Evolutionary conservation across 2,113 vertebrate species (phyloP), one percentile per base, ranked within the genome.

Genomic region (Gadus chalcogrammus): DNA sequence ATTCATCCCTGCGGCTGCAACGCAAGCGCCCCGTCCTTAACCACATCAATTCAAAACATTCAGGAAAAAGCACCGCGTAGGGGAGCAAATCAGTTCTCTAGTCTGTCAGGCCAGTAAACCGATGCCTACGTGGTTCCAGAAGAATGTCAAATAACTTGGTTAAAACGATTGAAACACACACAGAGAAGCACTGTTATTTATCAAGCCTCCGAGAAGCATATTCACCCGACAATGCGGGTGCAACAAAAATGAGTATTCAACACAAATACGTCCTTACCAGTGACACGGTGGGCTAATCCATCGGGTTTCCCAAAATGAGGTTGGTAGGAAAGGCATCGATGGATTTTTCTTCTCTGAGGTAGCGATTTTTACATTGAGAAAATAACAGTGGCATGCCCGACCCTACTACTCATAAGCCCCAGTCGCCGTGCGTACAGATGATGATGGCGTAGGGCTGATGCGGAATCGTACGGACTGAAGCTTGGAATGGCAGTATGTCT

Each of bases 391-490:
- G 82, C 83, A 84, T 72, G 75, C 70, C 69, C 78, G 81, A 83
- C 80, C 83, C 82, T 77, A 74, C 79, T 74, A 83, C 38, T 42
- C 6, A 42, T 42, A 84, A 85, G 88, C 78, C 85, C 87, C 89
- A 80, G 87, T 87, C 84, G 83, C 88, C 78, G 85, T 86, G 85
- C 84, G 83, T 90, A 88, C 88, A 82, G 88, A 91, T 84, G 89
- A 65, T 70, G 85, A 74, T 87, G 84, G 82, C 87, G 83, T 76
- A 69, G 62, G 62, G 64, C 77, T 84, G 88, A 88, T 85, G 90
- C 85, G 56, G 80, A 70, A 72, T 74, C 76, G 69, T 70, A 22
- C 68, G 38, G 79, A 82, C 69, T 42, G 24, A 6, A 58, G 59
- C 35, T 64, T 70, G 87, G 84, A 92, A 78, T 80, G 91, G 87